Base-by-base conservation (phyloP, 2,888 invertebrate genomes). In the Phalera bucephala region DNA sequence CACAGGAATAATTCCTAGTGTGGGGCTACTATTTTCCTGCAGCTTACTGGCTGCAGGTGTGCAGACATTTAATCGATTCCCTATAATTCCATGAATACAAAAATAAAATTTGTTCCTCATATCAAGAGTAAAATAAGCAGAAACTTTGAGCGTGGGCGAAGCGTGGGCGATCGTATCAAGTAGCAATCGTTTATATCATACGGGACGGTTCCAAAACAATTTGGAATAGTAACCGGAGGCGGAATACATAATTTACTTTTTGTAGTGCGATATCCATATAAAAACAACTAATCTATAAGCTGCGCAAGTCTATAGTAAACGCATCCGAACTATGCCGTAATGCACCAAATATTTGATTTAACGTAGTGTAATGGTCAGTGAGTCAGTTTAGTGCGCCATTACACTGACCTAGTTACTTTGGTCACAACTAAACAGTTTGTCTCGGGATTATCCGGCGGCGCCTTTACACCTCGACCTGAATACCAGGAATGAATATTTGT, bases 381-480 rank as follows among this genome's bases (percentile, higher is more conserved):
- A 67, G 57, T 67, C 68, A 68, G 42, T 52, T 57, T 50, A 40
- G 55, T 48, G 37, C 45, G 40, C 54, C 50, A 59, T 59, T 58
- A 53, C 61, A 63, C 58, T 62, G 74, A 50, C 64, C 72, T 53
- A 76, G 64, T 73, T 72, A 48, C 59, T 55, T 53, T 52, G 54
- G 58, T 64, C 52, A 61, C 57, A 64, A 53, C 52, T 41, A 47
- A 59, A 45, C 55, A 54, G 64, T 71, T 68, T 64, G 69, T 70
- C 67, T 71, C 60, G 57, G 64, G 68, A 72, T 74, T 74, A 80
- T 65, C 56, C 50, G 51, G 47, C 46, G 53, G 60, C 67, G 67
- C 77, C 73, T 72, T 65, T 59, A 45, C 57, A 55, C 57, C 46
- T 43, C 56, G 74, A 54, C 76, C 79, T 57, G 53, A 77, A 82